These are phyloP conservation scores for Dyspetes luteomarginatus DNA, from an alignment of 2,888 invertebrate genomes.

Conservation along the genomic window DNA sequence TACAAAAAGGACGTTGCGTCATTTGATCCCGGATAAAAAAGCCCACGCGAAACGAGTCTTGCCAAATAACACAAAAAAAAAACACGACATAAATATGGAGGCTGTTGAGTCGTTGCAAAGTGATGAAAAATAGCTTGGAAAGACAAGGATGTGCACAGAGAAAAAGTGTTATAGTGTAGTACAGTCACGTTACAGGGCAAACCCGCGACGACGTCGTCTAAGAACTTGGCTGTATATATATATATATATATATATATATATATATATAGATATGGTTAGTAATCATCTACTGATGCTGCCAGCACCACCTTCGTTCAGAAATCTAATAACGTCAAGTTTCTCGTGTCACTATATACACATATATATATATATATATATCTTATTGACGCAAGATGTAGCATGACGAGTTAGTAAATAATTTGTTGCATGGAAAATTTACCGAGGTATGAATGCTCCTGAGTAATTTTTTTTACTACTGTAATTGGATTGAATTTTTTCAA, in stretches of 20 bases:
- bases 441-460: neutral
- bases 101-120: neutral
- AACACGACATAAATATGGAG: neutral
- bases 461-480: neutral
- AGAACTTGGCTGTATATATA: neutral
- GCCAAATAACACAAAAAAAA: neutral
- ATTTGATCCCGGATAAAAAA: neutral
- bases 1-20: neutral
- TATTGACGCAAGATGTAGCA: neutral
- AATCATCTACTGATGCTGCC: conserved; percentile 8
- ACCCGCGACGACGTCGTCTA: neutral
- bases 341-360: neutral
- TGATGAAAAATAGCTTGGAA: conserved; percentile 15
- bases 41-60: neutral
- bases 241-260: neutral
- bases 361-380: neutral
- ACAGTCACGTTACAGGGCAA: neutral
- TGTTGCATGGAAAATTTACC: conserved; percentile 12
- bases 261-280: neutral
- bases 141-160: neutral
- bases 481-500: no score
- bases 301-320: conserved; percentile 15
- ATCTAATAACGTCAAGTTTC: conserved; percentile 29
- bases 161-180: conserved; percentile 12
- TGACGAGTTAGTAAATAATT: conserved; percentile 1